Base-by-base conservation (phyloP, 2,888 invertebrate genomes). In the Allolobophora icterica region DNA sequence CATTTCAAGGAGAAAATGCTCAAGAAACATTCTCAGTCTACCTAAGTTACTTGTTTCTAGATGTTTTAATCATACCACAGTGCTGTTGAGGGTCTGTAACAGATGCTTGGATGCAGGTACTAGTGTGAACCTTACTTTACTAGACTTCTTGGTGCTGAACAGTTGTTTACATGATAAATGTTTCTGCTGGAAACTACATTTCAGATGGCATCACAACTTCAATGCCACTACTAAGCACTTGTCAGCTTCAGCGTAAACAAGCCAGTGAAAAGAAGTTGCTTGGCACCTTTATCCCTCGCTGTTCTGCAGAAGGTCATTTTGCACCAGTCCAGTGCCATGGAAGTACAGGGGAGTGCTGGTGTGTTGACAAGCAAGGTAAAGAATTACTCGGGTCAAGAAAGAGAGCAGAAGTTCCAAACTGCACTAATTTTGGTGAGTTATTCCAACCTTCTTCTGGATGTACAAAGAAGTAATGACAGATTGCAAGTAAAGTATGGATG, bases 311-410 rank as follows among this genome's bases (percentile, higher is more conserved):
- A 38, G 91, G 91, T 17, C n/a, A 90, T 34, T 91, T 89, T 71
- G 89, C 34, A 71, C 34, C 91, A n/a, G 89, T 90, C 33, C 91
- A 91, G 89, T 91, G 91, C 45, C 91, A 91, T 35, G 91, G 89
- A 15, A 84, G 89, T 35, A 91, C 89, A 15, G 90, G 89, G 38
- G 91, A 91, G 42, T 91, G 91, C 84, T 91, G 91, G 91, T 91
- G 91, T 40, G 90, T 90, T 13, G 87, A 52, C 45, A 89, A 83
- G 89, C 40, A 89, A 33, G 91, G 91, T 24, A 84, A 42, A 24
- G 83, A 91, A 45, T 83, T 91, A n/a, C 90, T 90, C 13, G 90
- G 90, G 24, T 87, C 91, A 17, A 84, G 87, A n/a, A 91, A n/a
- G 45, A 90, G 42, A 35, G 91, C 91, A 33, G 89, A 52, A 15